Evolutionary conservation across 2,888 invertebrate genomes (phyloP).

Genomic region (Magallana nippona): DNA sequence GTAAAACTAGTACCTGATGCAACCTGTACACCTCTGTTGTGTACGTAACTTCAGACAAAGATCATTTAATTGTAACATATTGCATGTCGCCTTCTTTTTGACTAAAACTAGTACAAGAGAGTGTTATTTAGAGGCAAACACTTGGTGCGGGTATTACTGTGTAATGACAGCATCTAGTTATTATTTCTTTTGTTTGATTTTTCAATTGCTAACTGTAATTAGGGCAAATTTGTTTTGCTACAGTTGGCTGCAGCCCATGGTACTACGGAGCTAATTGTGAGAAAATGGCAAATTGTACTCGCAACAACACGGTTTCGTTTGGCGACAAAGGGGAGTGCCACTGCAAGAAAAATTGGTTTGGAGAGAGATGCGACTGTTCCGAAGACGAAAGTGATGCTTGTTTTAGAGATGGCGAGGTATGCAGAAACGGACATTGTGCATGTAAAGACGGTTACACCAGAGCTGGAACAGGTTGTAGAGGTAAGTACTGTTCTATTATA

Average conservation of each 20-base stretch:
- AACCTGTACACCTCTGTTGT: no score
- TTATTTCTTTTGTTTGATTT: neutral
- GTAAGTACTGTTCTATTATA: neutral
- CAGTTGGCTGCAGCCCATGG: neutral
- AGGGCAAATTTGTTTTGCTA: neutral
- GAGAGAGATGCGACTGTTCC: neutral
- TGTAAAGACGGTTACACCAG: neutral
- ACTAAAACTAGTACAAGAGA: no score
- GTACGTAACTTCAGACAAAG: no score
- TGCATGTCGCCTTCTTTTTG: no score
- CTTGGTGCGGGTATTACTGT: no score
- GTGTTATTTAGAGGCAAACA: no score
- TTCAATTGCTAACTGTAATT: neutral
- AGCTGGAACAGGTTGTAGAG: conserved; percentile 5
- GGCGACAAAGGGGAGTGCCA: neutral
- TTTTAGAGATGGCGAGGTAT: neutral
- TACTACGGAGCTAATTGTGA: conserved; percentile 8
- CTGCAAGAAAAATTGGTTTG: conserved; percentile 18
- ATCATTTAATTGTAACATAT: no score
- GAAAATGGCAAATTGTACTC: neutral
- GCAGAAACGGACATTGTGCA: neutral
- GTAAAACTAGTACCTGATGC: no score
- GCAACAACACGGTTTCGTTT: neutral
- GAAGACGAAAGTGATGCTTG: neutral
- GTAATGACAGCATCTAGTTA: no score